Evolutionary conservation across 2,888 invertebrate genomes (phyloP).

Genomic region (Adineta ricciae): DNA sequence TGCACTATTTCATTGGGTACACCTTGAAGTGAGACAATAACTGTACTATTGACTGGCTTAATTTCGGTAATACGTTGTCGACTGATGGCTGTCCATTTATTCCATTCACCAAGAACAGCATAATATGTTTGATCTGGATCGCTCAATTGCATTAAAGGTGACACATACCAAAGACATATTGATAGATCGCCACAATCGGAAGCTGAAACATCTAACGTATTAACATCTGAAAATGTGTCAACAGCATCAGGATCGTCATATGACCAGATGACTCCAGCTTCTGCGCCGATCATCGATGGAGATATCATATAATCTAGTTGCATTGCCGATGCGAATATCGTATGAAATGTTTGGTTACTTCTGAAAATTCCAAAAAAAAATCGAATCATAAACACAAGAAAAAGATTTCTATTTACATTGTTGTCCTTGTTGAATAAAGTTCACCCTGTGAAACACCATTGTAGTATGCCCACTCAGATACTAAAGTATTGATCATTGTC

Average conservation of each 20-base stretch:
- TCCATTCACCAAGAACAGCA: neutral
- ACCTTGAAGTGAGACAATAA: no score
- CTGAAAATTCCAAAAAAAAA: no score
- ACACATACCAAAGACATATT: neutral
- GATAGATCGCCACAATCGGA: neutral
- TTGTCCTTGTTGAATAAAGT: neutral
- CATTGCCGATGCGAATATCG: neutral
- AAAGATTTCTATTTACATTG: neutral
- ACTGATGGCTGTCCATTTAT: neutral
- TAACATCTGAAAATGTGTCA: no score
- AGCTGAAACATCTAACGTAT: no score
- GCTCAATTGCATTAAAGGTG: neutral
- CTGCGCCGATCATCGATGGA: neutral
- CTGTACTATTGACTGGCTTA: no score
- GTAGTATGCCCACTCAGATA: neutral
- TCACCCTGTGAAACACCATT: neutral
- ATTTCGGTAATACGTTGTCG: neutral
- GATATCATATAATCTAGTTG: neutral
- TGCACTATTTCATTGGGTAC: no score
- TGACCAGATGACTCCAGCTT: no score
- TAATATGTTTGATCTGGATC: neutral
- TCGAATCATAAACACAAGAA: no score
- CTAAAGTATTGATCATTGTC: conserved; percentile 37
- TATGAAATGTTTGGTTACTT: neutral
- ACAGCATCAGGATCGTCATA: no score